These are phyloP conservation scores for Harmothoe impar DNA, from an alignment of 2,888 invertebrate species.

Conservation along the genomic window DNA sequence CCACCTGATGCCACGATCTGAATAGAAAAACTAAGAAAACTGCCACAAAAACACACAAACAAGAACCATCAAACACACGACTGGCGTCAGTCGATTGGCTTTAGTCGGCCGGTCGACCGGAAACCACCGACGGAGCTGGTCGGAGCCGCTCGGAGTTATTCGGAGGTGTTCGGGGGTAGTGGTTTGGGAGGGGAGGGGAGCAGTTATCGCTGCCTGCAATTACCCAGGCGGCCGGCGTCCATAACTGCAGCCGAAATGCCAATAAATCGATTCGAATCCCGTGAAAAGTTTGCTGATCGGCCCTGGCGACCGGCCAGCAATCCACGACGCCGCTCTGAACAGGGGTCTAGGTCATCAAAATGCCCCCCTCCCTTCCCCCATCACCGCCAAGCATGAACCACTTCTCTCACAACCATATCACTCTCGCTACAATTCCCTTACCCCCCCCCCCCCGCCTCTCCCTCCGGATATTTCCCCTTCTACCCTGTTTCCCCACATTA, in stretches of 20 bases:
- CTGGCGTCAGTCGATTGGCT: neutral
- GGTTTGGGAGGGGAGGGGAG: neutral
- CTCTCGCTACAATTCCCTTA: neutral
- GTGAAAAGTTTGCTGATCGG: conserved; percentile 53
- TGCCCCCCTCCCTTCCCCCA: neutral
- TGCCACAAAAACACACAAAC: neutral
- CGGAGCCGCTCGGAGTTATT: neutral
- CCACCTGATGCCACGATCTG: no score
- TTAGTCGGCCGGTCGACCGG: conserved; percentile 28
- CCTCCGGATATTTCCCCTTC: neutral
- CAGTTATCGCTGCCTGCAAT: conserved; percentile 26
- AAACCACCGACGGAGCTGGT: conserved; percentile 5
- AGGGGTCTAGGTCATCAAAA: conserved; percentile 1
- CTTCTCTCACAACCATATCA: neutral
- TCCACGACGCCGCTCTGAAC: neutral
- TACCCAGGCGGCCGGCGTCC: neutral
- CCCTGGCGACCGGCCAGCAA: neutral
- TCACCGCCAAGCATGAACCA: neutral
- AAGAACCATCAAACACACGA: no score
- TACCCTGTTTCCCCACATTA: no score
- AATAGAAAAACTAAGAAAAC: no score
- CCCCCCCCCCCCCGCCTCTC: conserved; percentile 19
- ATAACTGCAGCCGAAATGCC: conserved; percentile 25
- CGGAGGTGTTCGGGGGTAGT: neutral
- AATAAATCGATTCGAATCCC: conserved; percentile 46